Percentiles rank a stretch among this genome's conserved stretches.
These are phyloP conservation scores for Ypsolopha scabrella DNA, from an alignment of 2,888 invertebrate genomes.

Conservation along the genomic window DNA sequence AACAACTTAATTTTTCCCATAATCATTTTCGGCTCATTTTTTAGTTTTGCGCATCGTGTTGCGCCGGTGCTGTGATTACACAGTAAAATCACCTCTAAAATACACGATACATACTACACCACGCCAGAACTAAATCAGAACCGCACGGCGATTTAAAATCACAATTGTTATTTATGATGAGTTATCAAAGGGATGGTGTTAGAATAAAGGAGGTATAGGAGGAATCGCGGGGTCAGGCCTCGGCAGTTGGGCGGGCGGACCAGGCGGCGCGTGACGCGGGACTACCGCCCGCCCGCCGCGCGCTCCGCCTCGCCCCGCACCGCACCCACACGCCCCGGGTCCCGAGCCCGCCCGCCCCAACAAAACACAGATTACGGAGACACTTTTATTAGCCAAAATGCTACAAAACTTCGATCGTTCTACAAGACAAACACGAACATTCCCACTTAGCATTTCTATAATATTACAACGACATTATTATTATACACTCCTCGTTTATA, in stretches of 20 bases:
- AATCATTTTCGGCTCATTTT: slow-evolving; percentile 30
- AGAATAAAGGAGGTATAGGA: slow-evolving; percentile 11
- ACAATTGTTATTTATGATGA: neutral
- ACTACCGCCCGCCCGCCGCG: slow-evolving; percentile 40
- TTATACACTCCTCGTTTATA: neutral
- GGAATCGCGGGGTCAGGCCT: slow-evolving; percentile 11
- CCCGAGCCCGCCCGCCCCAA: slow-evolving; percentile 35
- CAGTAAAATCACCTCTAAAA: slow-evolving; percentile 31
- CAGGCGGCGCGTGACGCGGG: slow-evolving; percentile 61
- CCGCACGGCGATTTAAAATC: neutral
- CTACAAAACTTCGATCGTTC: slow-evolving; percentile 49
- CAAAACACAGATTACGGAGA: slow-evolving; percentile 61
- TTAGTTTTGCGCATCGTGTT: slow-evolving; percentile 61
- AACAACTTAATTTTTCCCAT: slow-evolving; percentile 2
- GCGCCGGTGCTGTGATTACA: slow-evolving; percentile 45
- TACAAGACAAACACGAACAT: slow-evolving; percentile 23
- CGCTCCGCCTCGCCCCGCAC: slow-evolving; percentile 29
- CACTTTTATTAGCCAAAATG: slow-evolving; percentile 62
- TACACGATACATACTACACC: neutral
- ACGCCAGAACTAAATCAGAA: neutral
- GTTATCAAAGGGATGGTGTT: neutral
- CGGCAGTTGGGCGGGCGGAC: slow-evolving; percentile 49
- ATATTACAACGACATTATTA: neutral
- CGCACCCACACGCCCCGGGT: slow-evolving; percentile 32
- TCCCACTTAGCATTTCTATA: slow-evolving; percentile 9